Base-by-base conservation (phyloP, 2,888 invertebrate genomes). In the Amblyteles armatorius region DNA sequence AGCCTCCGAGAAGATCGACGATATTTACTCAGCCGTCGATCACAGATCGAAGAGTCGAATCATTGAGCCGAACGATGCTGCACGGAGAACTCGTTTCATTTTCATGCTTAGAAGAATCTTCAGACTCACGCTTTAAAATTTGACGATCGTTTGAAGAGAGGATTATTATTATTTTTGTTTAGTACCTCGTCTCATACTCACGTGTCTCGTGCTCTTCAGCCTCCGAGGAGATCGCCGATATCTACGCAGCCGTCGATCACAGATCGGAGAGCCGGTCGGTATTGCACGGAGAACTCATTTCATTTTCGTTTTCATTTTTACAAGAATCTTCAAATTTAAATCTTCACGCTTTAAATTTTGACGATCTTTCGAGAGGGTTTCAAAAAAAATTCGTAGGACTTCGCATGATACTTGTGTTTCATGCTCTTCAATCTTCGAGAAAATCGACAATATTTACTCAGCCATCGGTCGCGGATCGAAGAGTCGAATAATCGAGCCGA, bases 21-120 rank as follows among this genome's bases (percentile, higher is more conserved):
- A 68, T 78, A 65, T 71, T 71, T 71, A 33, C 68, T 7, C 13
- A 16, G 16, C 33, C n/a, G 78, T 52, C 74, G 69, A 50, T 76
- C 74, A 50, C 19, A 36, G 13, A 44, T 40, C 19, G 26, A 52
- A 76, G 55, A 29, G n/a, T 50, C 40, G 40, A 40, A 40, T 40
- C 40, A 11, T 40, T 40, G 40, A 40, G 7, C 11, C 40, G 11
- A 40, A 40, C 9, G 40, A 40, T 40, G 40, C 11, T 40, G 40
- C 40, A 40, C 40, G 0, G 11, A 40, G 9, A 9, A 40, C 40
- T 9, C 40, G 0, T 9, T 40, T 40, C 40, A 40, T 11, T 40
- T 40, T 40, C 40, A 40, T 40, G 7, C 5, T 40, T 40, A 40
- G 33, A 52, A 50, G 22, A 65, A 16, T 0, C 19, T 69, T 63